Evolutionary conservation across 2,113 vertebrate genomes (phyloP).

Genomic region (Caracal caracal): DNA sequence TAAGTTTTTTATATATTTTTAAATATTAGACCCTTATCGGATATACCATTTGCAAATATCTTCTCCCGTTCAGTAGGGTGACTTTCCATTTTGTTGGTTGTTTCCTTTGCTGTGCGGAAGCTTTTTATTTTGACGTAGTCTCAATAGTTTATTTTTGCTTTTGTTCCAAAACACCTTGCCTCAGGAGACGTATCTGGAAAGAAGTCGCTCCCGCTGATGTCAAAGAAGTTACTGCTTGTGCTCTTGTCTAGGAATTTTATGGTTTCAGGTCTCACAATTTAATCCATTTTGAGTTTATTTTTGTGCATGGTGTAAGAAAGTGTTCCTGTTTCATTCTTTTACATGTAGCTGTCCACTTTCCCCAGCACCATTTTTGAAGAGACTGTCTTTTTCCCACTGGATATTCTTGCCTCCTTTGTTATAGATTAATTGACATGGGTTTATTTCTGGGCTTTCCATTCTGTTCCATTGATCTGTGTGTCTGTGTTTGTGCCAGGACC

Average conservation of each 20-base stretch:
- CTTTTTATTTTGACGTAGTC: background rate
- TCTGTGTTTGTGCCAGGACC: background rate
- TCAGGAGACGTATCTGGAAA: too few relatives aligned
- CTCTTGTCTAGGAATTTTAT: too few relatives aligned
- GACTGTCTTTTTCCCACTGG: background rate
- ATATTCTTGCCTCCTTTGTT: background rate
- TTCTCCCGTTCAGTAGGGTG: background rate
- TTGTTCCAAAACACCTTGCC: too few relatives aligned
- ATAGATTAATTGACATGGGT: background rate
- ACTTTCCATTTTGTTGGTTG: background rate
- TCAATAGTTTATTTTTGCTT: too few relatives aligned
- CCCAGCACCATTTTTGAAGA: too few relatives aligned
- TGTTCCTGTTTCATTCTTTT: too few relatives aligned
- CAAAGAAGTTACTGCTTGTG: too few relatives aligned
- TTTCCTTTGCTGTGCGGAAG: background rate
- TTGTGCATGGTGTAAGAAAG: too few relatives aligned
- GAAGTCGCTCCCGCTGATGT: too few relatives aligned
- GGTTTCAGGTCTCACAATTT: too few relatives aligned
- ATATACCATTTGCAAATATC: background rate
- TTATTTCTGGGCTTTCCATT: background rate
- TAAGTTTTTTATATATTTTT: background rate
- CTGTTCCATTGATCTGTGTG: background rate
- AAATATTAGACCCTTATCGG: background rate
- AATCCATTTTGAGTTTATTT: too few relatives aligned
- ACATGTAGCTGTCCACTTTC: too few relatives aligned